These are phyloP conservation scores for Melangyna quadrimaculata DNA, from an alignment of 2,888 invertebrate genomes.

Conservation along the genomic window DNA sequence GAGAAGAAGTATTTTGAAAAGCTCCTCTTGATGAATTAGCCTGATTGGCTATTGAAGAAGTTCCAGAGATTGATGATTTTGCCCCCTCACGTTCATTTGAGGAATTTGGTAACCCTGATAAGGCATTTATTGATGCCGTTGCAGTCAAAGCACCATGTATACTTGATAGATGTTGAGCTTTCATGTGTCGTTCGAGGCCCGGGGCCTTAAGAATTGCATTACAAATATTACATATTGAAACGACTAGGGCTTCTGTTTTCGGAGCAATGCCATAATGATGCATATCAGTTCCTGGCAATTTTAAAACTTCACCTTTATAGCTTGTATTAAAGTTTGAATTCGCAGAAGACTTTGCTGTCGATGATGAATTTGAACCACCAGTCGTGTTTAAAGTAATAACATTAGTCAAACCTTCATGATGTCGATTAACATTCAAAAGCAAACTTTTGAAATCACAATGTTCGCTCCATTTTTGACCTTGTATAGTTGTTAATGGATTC, in stretches of 20 bases:
- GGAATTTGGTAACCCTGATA: slow-evolving; percentile 2
- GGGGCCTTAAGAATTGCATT: slow-evolving; percentile 89
- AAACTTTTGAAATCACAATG: slow-evolving; percentile 77
- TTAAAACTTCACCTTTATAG: slow-evolving; percentile 81
- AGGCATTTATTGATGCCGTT: background rate
- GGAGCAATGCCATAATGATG: slow-evolving; percentile 90
- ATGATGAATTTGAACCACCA: slow-evolving; percentile 58
- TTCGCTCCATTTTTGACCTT: slow-evolving; percentile 78
- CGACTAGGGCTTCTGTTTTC: slow-evolving; percentile 88
- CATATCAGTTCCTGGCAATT: slow-evolving; percentile 85
- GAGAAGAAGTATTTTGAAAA: slow-evolving; percentile 24
- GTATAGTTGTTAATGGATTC: slow-evolving; percentile 65
- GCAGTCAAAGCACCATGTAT: slow-evolving; percentile 73
- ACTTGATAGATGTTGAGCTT: slow-evolving; percentile 82
- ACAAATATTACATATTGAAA: slow-evolving; percentile 90
- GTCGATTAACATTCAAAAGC: slow-evolving; percentile 61
- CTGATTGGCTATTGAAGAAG: background rate
- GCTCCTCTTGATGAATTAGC: background rate
- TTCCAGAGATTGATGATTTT: slow-evolving; percentile 3
- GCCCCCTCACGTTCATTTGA: slow-evolving; percentile 20
- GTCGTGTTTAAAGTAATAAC: background rate
- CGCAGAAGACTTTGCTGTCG: slow-evolving; percentile 22
- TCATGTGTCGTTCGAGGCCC: slow-evolving; percentile 88
- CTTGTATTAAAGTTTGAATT: slow-evolving; percentile 51
- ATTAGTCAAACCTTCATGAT: slow-evolving; percentile 33